Evolutionary conservation across 2,888 invertebrate species (phyloP).

Genomic region (Ormyrus rosae): DNA sequence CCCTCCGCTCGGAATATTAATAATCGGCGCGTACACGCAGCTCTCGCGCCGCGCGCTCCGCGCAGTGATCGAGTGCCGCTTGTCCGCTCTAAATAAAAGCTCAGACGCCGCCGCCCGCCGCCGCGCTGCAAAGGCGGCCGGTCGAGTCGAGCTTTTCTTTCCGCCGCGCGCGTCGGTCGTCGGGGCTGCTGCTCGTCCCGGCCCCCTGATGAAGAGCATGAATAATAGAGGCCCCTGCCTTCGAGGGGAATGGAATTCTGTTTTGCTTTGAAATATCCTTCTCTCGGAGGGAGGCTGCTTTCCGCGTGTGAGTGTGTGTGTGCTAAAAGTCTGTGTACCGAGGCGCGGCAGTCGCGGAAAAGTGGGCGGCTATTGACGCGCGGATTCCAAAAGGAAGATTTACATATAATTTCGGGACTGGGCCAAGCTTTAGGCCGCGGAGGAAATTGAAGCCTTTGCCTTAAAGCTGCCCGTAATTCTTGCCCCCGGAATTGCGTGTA

Average conservation of each 20-base stretch:
- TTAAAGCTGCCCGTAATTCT: no score
- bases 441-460: no score
- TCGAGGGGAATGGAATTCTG: constrained; percentile 6
- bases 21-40: constrained; percentile 53
- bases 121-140: no score
- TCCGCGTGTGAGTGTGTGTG: not conserved
- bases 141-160: constrained; percentile 1
- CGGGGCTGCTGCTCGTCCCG: not conserved
- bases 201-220: constrained; percentile 22
- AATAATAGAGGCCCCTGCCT: constrained; percentile 25
- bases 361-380: no score
- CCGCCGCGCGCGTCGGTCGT: not conserved
- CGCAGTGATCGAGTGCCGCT: not conserved
- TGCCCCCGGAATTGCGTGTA: no score
- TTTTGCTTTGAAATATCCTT: not conserved
- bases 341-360: not conserved
- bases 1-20: constrained; percentile 60
- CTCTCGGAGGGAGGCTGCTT: not conserved
- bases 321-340: no score
- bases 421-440: no score
- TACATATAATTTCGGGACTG: no score
- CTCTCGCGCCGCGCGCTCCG: no score
- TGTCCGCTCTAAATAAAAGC: not conserved
- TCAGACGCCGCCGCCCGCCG: not conserved
- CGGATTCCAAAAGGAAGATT: no score